Base-by-base conservation (phyloP, 2,888 invertebrate genomes). In the Molanna angustata region DNA sequence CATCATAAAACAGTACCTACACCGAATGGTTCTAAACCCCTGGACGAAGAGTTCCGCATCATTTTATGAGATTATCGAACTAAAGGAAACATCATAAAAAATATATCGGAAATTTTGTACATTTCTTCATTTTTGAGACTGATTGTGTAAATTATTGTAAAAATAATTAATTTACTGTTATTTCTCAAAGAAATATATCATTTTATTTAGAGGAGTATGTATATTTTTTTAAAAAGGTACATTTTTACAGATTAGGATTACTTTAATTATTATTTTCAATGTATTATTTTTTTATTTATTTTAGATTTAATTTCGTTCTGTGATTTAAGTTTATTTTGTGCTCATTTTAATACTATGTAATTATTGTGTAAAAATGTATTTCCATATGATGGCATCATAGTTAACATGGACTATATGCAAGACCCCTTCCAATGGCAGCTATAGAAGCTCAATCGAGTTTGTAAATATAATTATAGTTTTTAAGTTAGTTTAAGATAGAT, bases 61-160 rank as follows among this genome's bases (percentile, higher is more conserved):
- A 37, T 37, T 16, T 37, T 7, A 6, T 17, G 19, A 41, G 3
- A 11, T 7, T 27, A 27, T 11, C 4, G 27, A 27, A 31, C 33
- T 35, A 37, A 48, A 14, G 33, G 27, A 27, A 48, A 14, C 48
- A 40, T 37, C 39, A 9, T 18, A 32, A 47, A 33, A 55, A 56
- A 51, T 50, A 58, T 58, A 56, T 56, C 53, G 48, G 48, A 56
- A 54, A 56, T 43, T 54, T 55, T 54, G 59, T 56, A 59, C 41
- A 59, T 56, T 59, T 56, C 54, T 59, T 59, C 45, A 56, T 59
- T 58, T 58, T 58, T 59, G 56, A 61, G 61, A 61, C 61, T 61
- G 61, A 61, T 57, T 56, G 54, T 59, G 59, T 61, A 61, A 49
- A 58, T 59, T 58, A 32, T 49, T 59, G 59, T 59, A 59, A 35